Evolutionary conservation across 2,797 vertebrate genomes (phyloP), one percentile per base, ranked within the genome.

Genomic region (Acanthiza pusilla): DNA sequence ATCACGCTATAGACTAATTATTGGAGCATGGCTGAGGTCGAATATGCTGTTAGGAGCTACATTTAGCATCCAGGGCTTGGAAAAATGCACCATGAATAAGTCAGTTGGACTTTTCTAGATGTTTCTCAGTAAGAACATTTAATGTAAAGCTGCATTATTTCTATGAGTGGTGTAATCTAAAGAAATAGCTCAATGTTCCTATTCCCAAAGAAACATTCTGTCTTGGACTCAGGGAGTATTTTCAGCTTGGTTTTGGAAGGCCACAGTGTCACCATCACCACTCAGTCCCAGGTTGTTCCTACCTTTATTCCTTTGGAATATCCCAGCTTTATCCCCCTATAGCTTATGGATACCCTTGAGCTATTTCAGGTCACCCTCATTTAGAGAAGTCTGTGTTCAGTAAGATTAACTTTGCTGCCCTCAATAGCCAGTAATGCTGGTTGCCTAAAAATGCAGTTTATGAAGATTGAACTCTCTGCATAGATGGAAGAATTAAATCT

Each of bases 361-460:
- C 51, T 81, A 74, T 84, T 94, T 76, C 87, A 88, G 70, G 60
- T 62, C 48, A 78, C 58, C 45, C 55, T 87, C 60, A 38, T 84
- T 91, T 88, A 70, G 51, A 83, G 50, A 62, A 43, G 42, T 21
- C 89, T 78, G 30, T 65, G 51, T 78, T 91, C 86, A 57, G 80
- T 48, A 36, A 92, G 89, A 92, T 93, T 92, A 94, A 92, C 62
- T 81, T 93, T 66, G 51, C 76, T 96, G 89, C 88, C 88, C 67
- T 88, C 57, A 88, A 84, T 72, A 91, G 43, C 71, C 73, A 63
- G 43, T 36, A 72, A 91, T 78, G 73, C 77, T 75, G 55, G 61
- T 68, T 66, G 76, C 82, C 82, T 79, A 60, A 95, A 90, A 93
- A 75, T 48, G 88, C 62, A 84, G 40, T 78, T 96, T 89, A 90